A percentile compares a stretch with the other conserved stretches of the same genome.
phyloP scores from a whole-genome alignment of 2,113 vertebrate genomes.

The Phoenicopterus ruber region DNA sequence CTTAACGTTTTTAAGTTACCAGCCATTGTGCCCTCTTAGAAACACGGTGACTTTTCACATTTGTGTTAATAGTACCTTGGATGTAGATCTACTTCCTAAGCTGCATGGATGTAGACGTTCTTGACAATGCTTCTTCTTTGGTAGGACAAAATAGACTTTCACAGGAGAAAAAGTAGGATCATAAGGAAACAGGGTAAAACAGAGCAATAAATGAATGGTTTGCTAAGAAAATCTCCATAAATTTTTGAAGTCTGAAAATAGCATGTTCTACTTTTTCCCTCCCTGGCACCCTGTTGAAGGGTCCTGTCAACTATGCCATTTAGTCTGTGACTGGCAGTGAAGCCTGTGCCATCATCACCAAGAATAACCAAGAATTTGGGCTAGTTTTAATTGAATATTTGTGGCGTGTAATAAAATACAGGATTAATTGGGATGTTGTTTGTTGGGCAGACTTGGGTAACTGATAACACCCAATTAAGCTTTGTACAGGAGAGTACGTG shows the following conservation, averaged over 20 bases:
- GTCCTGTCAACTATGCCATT: neutral
- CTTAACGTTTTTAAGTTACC: neutral
- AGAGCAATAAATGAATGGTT: neutral
- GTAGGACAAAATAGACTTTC: neutral
- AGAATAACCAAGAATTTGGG: neutral
- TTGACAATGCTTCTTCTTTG: neutral
- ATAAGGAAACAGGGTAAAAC: neutral
- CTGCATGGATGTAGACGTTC: neutral
- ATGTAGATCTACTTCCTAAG: neutral
- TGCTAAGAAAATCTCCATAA: neutral
- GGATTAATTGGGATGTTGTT: neutral
- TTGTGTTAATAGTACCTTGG: neutral
- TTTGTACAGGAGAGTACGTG: neutral
- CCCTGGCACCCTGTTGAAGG: neutral
- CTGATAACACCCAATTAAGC: neutral
- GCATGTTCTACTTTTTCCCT: neutral
- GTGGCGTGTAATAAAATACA: neutral
- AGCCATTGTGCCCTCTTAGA: neutral
- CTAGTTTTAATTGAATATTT: neutral
- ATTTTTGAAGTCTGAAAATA: neutral
- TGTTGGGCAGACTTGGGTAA: neutral
- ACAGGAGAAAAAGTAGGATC: neutral
- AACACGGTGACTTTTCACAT: neutral
- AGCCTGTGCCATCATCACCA: neutral
- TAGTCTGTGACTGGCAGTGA: neutral